These are phyloP conservation scores for Anthopleura xanthogrammica DNA, from an alignment of 92 coral and sea anemone genomes.

Conservation along the genomic window DNA sequence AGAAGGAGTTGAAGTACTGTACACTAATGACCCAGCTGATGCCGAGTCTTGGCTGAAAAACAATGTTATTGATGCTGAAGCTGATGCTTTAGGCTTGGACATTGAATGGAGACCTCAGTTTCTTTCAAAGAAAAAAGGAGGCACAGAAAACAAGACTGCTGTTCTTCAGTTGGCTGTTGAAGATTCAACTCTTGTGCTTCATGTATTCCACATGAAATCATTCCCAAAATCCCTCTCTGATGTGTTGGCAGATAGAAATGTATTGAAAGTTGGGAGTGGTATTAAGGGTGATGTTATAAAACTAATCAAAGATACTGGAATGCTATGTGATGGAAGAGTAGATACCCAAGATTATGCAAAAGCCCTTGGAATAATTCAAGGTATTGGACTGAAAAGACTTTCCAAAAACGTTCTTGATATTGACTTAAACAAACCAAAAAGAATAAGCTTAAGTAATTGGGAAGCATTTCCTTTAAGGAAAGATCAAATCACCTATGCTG, in stretches of 20 bases:
- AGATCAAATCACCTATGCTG: slow-evolving; percentile 71
- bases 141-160: slow-evolving; percentile 80
- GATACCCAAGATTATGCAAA: slow-evolving; percentile 67
- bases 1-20: slow-evolving; percentile 71
- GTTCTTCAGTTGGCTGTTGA: slow-evolving; percentile 79
- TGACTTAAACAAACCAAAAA: slow-evolving; percentile 60
- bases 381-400: slow-evolving; percentile 58
- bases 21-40: slow-evolving; percentile 70
- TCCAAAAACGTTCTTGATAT: slow-evolving; percentile 49
- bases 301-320: slow-evolving; percentile 51
- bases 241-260: slow-evolving; percentile 42
- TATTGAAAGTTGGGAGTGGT: slow-evolving; percentile 80
- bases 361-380: slow-evolving; percentile 19
- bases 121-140: slow-evolving; percentile 73
- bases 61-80: slow-evolving; percentile 57
- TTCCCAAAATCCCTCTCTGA: slow-evolving; percentile 49
- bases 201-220: slow-evolving; percentile 50
- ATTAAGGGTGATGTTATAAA: slow-evolving; percentile 63
- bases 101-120: slow-evolving; percentile 97
- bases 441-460: slow-evolving; percentile 66
- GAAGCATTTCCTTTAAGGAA: slow-evolving; percentile 52
- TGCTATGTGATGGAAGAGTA: slow-evolving; percentile 59
- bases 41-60: slow-evolving; percentile 88
- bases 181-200: slow-evolving; percentile 65
- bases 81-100: slow-evolving; percentile 73